Base-by-base conservation (phyloP, 1,140 invertebrate species). In the Nylanderia fulva region DNA sequence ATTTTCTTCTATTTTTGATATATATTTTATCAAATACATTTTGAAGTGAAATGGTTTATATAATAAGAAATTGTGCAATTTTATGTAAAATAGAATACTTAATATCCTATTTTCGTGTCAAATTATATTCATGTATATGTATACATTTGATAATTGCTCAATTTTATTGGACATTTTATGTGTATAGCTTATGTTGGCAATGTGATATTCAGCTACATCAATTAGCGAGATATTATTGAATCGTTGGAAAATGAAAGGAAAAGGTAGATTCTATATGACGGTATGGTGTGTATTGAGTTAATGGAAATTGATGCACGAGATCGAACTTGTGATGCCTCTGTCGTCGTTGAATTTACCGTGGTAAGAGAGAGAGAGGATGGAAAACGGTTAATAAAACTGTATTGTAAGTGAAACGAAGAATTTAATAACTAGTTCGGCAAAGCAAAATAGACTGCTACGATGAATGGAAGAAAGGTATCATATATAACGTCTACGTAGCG, bases 311-410 rank as follows among this genome's bases (percentile, higher is more conserved):
- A 9, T 15, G 18, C 77, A 45, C 29, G 76, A 42, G 64, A 71
- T 71, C 36, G 66, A 58, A 60, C n/a, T 72, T 82, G 58, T 33
- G 42, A 13, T 39, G 18, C 1, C 27, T 21, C 2, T 29, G 52
- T 87, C 61, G 29, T 54, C 42, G 83, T 85, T 87, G 61, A 80
- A 85, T 88, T 48, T 84, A 72, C 2, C 29, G 27, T n/a, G 42
- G 21, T 36, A 21, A 7, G 8, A n/a, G 18, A 7, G 13, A 3
- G n/a, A 21, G 6, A 18, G 52, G 52, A 24, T 11, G 18, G 60
- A 77, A 85, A 88, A 88, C 76, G 74, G 48, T 88, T 88, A 85
- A 88, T 88, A 87, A 85, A 80, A 88, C 75, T 80, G 86, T 79
- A 68, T 82, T 76, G 39, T 77, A 88, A 88, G 76, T 80, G 75